Base-by-base conservation (phyloP, 92 coral and sea anemone genomes). In the Metridium senile region DNA sequence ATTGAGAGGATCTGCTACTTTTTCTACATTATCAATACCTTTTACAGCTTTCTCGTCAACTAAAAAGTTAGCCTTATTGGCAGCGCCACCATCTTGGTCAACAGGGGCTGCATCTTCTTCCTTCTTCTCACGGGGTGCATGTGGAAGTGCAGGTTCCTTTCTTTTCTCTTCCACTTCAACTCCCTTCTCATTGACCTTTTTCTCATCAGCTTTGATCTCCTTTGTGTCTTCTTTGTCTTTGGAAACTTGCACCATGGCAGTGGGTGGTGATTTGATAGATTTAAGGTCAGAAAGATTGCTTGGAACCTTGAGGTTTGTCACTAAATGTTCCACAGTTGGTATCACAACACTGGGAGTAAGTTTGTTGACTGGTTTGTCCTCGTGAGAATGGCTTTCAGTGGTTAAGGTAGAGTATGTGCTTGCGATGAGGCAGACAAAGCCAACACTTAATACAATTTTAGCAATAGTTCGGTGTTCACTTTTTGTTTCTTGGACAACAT, bases 61-160 rank as follows among this genome's bases (percentile, higher is more conserved):
- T 19, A 71, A 13, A 45, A 16, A 7, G 2, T 58, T 52, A 6
- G 2, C 35, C 21, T 63, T 18, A 19, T 56, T 76, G 0, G 43
- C 70, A 20, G 57, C 34, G 33, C 8, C 51, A 28, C 67, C 32
- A 65, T 83, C 82, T 46, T n/a, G n/a, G n/a, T n/a, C n/a, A n/a
- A n/a, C n/a, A n/a, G n/a, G n/a, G n/a, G n/a, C n/a, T n/a, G n/a
- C n/a, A n/a, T n/a, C 80, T 33, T 82, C 74, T 32, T 61, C 77
- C 19, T 68, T 53, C 46, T 82, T 84, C 39, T 82, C 81, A 43
- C 70, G 86, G 22, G 93, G 93, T 21, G 93, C 84, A 68, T 92
- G 84, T 26, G 97, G 97, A 21, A 88, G 83, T 26, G 97, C 91
- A 10, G 97, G 97, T 58, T 92, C 97, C 56, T 82, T 78, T 17